Conservation (phyloP, 2,113 vertebrate species). For the Scophthalmus maximus region DNA sequence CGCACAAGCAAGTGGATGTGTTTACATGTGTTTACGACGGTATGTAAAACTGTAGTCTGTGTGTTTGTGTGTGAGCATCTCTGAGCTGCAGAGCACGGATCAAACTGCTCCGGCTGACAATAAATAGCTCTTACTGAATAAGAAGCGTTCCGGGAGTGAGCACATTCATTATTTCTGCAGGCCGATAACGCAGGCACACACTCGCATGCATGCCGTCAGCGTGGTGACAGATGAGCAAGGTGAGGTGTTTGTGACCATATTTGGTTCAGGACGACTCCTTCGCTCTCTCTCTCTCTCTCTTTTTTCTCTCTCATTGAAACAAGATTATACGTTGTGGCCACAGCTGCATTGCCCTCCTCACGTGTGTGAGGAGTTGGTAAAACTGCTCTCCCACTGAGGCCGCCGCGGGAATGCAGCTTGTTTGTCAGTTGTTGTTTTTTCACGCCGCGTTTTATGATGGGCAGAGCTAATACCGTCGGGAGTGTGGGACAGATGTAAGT, state of each 20-base stretch:
- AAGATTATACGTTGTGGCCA: constrained; percentile 34
- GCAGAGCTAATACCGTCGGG: constrained; percentile 19
- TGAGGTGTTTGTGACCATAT: constrained; percentile 47
- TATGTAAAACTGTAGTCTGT: background rate
- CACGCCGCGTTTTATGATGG: constrained; percentile 39
- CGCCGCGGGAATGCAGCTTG: constrained; percentile 46
- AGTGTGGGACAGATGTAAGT: constrained; percentile 51
- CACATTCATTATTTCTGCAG: constrained; percentile 25
- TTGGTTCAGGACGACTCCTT: constrained; percentile 27
- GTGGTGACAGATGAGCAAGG: background rate
- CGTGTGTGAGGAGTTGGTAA: constrained; percentile 27
- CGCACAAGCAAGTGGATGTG: background rate
- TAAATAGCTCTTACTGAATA: background rate
- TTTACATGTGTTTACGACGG: background rate
- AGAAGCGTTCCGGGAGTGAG: background rate
- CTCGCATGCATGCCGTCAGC: background rate
- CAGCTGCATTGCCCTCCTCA: constrained; percentile 48
- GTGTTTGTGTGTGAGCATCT: background rate
- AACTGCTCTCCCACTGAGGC: constrained; percentile 35
- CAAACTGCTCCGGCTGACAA: constrained; percentile 4
- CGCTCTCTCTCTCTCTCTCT: too few species aligned
- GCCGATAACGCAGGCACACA: constrained; percentile 5
- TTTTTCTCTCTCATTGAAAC: constrained; percentile 41
- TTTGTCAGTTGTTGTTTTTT: constrained; percentile 52
- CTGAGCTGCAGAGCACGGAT: constrained; percentile 5